Conservation (phyloP, 2,113 vertebrate genomes). For the Onychostruthus taczanowskii region DNA sequence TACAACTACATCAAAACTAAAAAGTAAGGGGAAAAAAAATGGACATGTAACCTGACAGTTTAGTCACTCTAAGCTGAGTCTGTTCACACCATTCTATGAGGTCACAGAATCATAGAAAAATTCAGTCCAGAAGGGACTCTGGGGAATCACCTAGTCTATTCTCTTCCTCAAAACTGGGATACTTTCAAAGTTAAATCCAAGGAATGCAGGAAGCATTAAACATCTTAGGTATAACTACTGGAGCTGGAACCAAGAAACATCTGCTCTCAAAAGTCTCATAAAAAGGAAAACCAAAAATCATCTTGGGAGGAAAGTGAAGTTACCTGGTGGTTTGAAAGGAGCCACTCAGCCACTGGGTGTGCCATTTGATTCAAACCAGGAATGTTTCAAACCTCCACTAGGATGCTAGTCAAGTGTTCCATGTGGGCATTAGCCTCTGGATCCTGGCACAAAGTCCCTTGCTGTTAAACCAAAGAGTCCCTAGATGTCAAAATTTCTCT, state of each 20-base stretch:
- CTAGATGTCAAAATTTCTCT: not conserved
- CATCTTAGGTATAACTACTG: not conserved
- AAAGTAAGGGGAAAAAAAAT: not conserved
- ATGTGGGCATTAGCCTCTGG: not conserved
- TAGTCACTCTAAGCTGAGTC: not conserved
- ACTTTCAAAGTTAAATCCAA: not conserved
- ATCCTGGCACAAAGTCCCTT: not conserved
- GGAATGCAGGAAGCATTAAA: not conserved
- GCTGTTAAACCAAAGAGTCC: not conserved
- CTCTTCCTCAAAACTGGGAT: not conserved
- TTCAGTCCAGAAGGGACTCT: not conserved
- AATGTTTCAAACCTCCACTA: not conserved
- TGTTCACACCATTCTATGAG: not conserved
- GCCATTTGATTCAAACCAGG: not conserved
- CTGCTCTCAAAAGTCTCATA: not conserved
- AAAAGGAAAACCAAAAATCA: not conserved
- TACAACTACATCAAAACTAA: not conserved
- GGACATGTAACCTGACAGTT: not conserved
- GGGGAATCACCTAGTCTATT: not conserved
- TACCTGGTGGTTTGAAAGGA: not conserved
- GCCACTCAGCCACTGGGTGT: not conserved
- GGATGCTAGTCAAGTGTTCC: not conserved
- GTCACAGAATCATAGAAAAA: not conserved
- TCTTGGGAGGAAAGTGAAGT: not conserved
- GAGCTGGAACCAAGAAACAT: not conserved